Evolutionary conservation across 2,113 vertebrate species (phyloP), one percentile per base, ranked within the genome.

Genomic region (Sialia sialis): DNA sequence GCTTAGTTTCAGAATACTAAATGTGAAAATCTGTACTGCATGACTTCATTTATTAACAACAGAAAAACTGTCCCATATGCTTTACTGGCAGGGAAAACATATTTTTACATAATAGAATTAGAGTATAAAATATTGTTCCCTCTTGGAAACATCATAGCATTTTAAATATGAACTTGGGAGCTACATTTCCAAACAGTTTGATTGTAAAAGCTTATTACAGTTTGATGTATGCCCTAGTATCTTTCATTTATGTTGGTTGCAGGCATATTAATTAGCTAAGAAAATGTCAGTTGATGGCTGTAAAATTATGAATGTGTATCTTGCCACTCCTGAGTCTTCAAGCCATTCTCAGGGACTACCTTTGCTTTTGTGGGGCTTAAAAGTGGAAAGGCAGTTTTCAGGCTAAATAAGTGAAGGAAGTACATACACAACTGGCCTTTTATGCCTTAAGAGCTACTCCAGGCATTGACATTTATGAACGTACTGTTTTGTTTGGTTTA

Each of bases 41-140:
- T 97, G 89, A 91, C 94, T 96, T 94, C 64, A 91, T 83, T 86
- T 95, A 95, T 95, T 95, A 95, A 87, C 86, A 96, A 86, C 89
- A 97, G 93, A 93, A 95, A 89, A 97, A 80, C 82, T 81, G 46
- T 95, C 93, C 95, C 95, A 93, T 96, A 96, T 97, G 92, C 75
- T 95, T 95, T 92, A 95, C 92, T 96, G 94, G 93, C 93, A 96
- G 80, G 83, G 90, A 91, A 95, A 94, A 89, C 54, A 56, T 81
- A 77, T 70, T 96, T 96, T 94, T 95, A 94, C 80, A 94, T 94
- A 96, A 97, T 96, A 96, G 95, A 97, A 97, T 95, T 94, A 94
- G 90, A 95, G 79, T 72, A 97, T 86, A 96, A 96, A 96, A 97
- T 96, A 96, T 95, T 97, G 92, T 95, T 97, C 94, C 95, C 95